A percentile compares a stretch with the other conserved stretches of the same genome.
These are phyloP conservation scores for Agapornis canus DNA, from an alignment of 2,797 vertebrate species.

Conservation along the genomic window DNA sequence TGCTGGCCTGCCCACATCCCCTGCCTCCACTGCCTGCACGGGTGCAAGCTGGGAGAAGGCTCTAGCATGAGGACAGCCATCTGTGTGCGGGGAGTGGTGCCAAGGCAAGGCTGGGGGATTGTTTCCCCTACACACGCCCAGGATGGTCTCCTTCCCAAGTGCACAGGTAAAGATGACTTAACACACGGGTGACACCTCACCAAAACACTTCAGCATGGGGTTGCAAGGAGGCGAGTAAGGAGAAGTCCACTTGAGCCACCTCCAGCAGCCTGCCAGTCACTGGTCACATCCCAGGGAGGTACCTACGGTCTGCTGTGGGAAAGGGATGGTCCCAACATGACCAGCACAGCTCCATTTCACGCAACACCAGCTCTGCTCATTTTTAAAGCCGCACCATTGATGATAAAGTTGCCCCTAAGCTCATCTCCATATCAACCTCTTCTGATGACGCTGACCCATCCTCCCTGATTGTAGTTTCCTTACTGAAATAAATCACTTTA, in stretches of 20 bases:
- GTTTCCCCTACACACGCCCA: neutral
- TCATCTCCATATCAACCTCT: conserved; percentile 23
- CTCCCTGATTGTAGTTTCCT: neutral
- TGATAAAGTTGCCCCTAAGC: conserved; percentile 12
- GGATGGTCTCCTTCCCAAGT: conserved; percentile 23
- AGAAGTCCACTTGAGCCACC: neutral
- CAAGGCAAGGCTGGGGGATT: neutral
- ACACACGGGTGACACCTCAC: fast-evolving
- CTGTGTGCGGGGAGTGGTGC: neutral
- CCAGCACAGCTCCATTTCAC: neutral
- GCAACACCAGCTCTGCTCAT: neutral
- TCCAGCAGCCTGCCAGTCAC: neutral
- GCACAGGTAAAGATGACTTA: neutral
- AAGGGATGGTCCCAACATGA: fast-evolving
- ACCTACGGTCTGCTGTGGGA: fast-evolving
- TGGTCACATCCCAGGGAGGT: neutral
- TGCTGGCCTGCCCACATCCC: neutral
- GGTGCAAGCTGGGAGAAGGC: conserved; percentile 33
- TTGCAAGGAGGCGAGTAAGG: neutral
- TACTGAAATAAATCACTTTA: conserved; percentile 30
- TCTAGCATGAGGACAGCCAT: conserved; percentile 23
- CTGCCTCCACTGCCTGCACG: conserved; percentile 1
- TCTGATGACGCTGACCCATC: conserved; percentile 7
- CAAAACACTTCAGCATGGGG: neutral
- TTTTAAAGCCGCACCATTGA: neutral